Conservation (phyloP, 92 coral and sea anemone species). For the Paragorgia papillata region DNA sequence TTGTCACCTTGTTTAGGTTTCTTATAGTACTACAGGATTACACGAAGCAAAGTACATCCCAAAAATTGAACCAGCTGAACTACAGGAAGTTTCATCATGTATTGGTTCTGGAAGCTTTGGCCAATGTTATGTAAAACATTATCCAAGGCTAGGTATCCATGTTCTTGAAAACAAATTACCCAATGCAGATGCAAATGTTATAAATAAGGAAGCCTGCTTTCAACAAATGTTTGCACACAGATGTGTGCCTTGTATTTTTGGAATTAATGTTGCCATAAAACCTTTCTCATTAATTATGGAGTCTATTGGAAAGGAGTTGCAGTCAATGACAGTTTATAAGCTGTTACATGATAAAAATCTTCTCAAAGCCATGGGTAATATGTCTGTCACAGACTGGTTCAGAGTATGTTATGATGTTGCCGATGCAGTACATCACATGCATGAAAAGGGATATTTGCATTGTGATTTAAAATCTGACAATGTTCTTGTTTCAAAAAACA, state of each 20-base stretch:
- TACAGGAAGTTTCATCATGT: constrained; percentile 11
- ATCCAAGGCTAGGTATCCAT: constrained; percentile 17
- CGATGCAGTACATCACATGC: constrained; percentile 54
- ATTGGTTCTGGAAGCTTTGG: constrained; percentile 16
- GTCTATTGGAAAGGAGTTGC: constrained; percentile 1
- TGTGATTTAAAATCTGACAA: constrained; percentile 54
- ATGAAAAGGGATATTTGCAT: too few relatives aligned
- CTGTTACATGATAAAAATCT: not conserved
- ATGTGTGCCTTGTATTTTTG: constrained; percentile 26
- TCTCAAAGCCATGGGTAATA: not conserved
- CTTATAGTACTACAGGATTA: not conserved
- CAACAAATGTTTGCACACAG: constrained; percentile 25
- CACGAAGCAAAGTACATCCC: not conserved
- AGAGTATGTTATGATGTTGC: constrained; percentile 48
- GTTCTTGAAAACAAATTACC: constrained; percentile 3
- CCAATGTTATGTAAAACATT: not conserved
- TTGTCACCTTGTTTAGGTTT: too few relatives aligned
- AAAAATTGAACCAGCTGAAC: constrained; percentile 12
- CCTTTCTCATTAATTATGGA: constrained; percentile 1
- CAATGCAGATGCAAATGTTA: constrained; percentile 1
- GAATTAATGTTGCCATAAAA: not conserved
- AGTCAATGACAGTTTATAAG: constrained; percentile 8
- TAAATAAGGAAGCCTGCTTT: not conserved
- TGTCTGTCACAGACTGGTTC: constrained; percentile 32
- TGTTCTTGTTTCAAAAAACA: constrained; percentile 12